These are phyloP conservation scores for Pygocentrus nattereri DNA, from an alignment of 2,797 vertebrate species.

Conservation along the genomic window DNA sequence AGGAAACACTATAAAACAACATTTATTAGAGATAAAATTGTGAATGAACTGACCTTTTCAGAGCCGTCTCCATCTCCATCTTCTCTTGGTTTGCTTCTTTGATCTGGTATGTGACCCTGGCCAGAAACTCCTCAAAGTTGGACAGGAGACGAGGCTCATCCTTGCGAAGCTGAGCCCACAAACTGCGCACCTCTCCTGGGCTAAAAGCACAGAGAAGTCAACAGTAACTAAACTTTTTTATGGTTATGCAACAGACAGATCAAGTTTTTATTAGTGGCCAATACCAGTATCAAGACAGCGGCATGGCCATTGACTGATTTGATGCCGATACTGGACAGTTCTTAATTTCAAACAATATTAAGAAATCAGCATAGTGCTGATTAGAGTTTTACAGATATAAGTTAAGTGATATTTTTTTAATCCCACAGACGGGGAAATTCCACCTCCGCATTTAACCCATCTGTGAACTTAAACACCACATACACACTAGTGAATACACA, in stretches of 20 bases:
- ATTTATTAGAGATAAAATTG: not conserved
- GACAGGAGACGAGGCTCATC: constrained; percentile 89
- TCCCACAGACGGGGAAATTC: no score
- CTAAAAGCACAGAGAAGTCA: constrained; percentile 67
- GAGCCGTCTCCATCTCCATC: constrained; percentile 85
- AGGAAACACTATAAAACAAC: not conserved
- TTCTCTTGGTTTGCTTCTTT: constrained; percentile 90
- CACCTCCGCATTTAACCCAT: no score
- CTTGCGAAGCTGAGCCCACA: constrained; percentile 88
- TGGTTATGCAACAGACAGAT: not conserved
- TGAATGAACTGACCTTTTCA: constrained; percentile 80
- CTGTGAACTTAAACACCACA: no score
- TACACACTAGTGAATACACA: no score
- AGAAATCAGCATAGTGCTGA: no score
- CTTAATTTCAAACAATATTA: no score
- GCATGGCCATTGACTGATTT: no score
- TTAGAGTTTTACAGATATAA: no score
- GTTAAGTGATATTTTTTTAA: no score
- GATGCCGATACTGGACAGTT: no score
- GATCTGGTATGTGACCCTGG: constrained; percentile 87
- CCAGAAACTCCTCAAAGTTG: constrained; percentile 90
- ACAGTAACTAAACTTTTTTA: no score
- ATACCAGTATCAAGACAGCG: no score
- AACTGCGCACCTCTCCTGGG: constrained; percentile 81
- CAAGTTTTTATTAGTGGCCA: not conserved